Base-by-base conservation (phyloP, 2,113 vertebrate genomes). In the Ctenodactylus gundi region DNA sequence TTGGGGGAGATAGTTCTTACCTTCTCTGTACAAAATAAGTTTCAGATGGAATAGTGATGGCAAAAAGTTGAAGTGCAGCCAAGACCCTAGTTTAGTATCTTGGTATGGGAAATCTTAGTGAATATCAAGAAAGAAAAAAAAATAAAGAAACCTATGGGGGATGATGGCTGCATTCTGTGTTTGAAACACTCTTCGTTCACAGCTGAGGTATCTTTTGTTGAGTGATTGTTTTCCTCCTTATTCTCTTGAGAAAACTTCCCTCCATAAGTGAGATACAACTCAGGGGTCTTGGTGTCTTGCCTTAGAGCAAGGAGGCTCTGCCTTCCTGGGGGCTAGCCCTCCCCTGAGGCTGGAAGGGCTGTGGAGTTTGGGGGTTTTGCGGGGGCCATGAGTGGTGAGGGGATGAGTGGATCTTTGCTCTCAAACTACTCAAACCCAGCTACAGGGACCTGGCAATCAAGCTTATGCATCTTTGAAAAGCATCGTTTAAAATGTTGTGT, bases 391-490 rank as follows among this genome's bases (percentile, higher is more conserved):
- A 27, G 51, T 53, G n/a, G 31, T 9, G 49, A 13, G 31, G 29
- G 25, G 39, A 6, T 23, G 46, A 41, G n/a, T 0, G 1, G 44
- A 49, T 75, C 7, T 68, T 64, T 62, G 78, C 77, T 60, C 6
- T 31, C 31, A 31, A 49, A 20, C 55, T 57, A 3, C 15, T 78
- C 17, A 83, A 39, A 29, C 27, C 46, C 5, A 0, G 21, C 34
- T 29, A 9, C 1, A 0, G 53, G 27, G 44, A 29, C 27, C 23
- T 65, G 23, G 36, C 11, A 34, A 20, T 20, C 13, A 2, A 2
- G 2, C 7, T 39, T 55, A 18, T n/a, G 25, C 0, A 4, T 57
- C 46, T 39, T 68, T 4, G 0, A 13, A 46, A 55, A 51, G 7
- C 14, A 23, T 46, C n/a, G 0, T 73, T 67, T 67, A n/a, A 34